These are phyloP conservation scores for Sciurus niger DNA, from an alignment of 2,113 vertebrate species.

Conservation along the genomic window DNA sequence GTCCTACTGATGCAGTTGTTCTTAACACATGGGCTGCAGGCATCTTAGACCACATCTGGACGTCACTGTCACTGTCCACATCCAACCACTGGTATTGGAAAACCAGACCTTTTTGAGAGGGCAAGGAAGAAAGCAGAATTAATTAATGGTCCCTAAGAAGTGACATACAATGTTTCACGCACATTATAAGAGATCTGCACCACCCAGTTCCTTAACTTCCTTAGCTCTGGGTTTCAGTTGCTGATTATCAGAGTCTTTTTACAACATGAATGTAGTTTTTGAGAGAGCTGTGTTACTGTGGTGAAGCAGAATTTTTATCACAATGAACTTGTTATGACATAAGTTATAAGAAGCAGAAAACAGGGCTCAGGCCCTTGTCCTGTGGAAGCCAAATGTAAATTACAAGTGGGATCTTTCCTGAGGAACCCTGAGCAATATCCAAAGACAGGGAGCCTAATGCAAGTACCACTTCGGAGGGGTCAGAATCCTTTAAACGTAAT, in stretches of 20 bases:
- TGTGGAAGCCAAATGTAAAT: background rate
- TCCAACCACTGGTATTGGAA: background rate
- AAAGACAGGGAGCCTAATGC: background rate
- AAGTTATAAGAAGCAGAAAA: background rate
- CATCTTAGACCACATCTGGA: background rate
- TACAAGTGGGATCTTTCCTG: background rate
- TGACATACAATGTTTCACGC: fast-evolving
- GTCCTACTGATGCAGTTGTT: background rate
- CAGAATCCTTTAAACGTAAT: background rate
- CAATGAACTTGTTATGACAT: background rate
- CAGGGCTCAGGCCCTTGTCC: background rate
- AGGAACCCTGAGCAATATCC: background rate
- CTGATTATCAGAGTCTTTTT: background rate
- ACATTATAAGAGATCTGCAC: background rate
- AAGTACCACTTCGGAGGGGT: background rate
- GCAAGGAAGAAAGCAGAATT: background rate
- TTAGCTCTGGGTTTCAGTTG: background rate
- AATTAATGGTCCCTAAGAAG: background rate
- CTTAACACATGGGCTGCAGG: background rate
- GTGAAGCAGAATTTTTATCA: background rate
- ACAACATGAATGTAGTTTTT: background rate
- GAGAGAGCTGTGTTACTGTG: background rate
- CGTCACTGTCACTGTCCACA: background rate
- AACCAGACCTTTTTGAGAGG: background rate
- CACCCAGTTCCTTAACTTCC: background rate